Evolutionary conservation across 2,888 invertebrate species (phyloP).

Genomic region (Dorcus hopei): DNA sequence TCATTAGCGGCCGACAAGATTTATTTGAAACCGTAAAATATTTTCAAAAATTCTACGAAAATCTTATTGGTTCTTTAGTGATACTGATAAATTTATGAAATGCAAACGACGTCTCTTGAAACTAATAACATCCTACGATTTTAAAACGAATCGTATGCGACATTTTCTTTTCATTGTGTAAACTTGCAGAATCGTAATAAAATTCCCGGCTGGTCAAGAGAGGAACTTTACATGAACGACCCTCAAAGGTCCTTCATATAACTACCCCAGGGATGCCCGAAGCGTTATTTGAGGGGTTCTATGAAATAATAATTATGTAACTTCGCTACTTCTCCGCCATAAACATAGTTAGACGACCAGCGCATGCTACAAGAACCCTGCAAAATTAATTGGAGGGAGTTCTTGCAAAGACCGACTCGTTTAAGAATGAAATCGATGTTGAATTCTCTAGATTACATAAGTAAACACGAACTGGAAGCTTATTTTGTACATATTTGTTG

Average conservation of each 20-base stretch:
- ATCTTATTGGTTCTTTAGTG: too few relatives aligned
- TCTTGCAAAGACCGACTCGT: not conserved
- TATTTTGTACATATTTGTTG: too few relatives aligned
- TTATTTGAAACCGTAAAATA: too few relatives aligned
- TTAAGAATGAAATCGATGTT: slow-evolving; percentile 3
- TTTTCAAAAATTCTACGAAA: too few relatives aligned
- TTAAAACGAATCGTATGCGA: too few relatives aligned
- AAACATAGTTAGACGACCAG: slow-evolving; percentile 3
- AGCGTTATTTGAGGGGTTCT: slow-evolving; percentile 12
- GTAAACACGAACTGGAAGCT: not conserved
- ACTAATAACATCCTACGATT: too few relatives aligned
- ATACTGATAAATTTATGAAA: too few relatives aligned
- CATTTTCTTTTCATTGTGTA: not conserved
- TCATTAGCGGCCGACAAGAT: too few relatives aligned
- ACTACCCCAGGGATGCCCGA: slow-evolving; percentile 15
- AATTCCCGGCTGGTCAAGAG: slow-evolving; percentile 14
- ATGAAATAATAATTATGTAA: slow-evolving; percentile 17
- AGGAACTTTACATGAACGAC: slow-evolving; percentile 15
- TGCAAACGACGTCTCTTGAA: too few relatives aligned
- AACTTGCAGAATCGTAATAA: slow-evolving; percentile 11
- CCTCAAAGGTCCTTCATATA: slow-evolving; percentile 14
- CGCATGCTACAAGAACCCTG: not conserved
- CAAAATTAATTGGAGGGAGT: slow-evolving; percentile 5
- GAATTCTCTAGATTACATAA: not conserved
- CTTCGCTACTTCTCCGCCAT: slow-evolving; percentile 10